These are phyloP conservation scores for Lathronympha strigana DNA, from an alignment of 2,888 invertebrate species.

Conservation along the genomic window DNA sequence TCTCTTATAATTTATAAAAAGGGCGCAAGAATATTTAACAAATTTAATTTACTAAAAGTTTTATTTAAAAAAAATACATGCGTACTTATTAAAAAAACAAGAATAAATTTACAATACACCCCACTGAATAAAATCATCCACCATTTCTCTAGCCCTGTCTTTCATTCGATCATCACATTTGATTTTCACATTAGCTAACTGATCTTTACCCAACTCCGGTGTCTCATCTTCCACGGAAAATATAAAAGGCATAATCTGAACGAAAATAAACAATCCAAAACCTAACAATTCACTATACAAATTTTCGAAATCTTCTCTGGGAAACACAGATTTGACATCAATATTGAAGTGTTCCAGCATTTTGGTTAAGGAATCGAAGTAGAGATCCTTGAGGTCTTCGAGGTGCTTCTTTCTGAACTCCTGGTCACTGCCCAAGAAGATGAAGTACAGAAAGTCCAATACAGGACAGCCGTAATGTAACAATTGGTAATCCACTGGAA, in stretches of 20 bases:
- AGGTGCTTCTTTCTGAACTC: slow-evolving; percentile 55
- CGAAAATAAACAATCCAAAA: slow-evolving; percentile 53
- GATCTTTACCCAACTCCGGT: slow-evolving; percentile 45
- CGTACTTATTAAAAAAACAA: too few species aligned
- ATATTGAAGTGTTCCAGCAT: slow-evolving; percentile 55
- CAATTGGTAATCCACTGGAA: slow-evolving; percentile 54
- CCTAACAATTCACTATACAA: slow-evolving; percentile 52
- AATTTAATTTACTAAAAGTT: too few species aligned
- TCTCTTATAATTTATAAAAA: too few species aligned
- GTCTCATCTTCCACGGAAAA: slow-evolving; percentile 44
- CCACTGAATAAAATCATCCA: slow-evolving; percentile 50
- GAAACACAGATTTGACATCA: slow-evolving; percentile 49
- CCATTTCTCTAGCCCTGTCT: slow-evolving; percentile 47
- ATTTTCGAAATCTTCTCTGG: slow-evolving; percentile 54
- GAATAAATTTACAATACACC: slow-evolving; percentile 7
- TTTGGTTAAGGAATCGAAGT: slow-evolving; percentile 51
- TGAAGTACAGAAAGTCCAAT: slow-evolving; percentile 52
- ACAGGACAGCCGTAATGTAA: slow-evolving; percentile 51
- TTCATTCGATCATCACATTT: slow-evolving; percentile 43
- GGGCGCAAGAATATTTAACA: too few species aligned
- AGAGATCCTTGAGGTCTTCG: slow-evolving; percentile 53
- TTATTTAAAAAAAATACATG: too few species aligned
- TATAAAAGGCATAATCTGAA: slow-evolving; percentile 47
- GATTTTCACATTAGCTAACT: slow-evolving; percentile 39
- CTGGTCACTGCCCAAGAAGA: slow-evolving; percentile 50